Evolutionary conservation across 2,113 vertebrate genomes (phyloP), one percentile per base, ranked within the genome.

Genomic region (Mirounga angustirostris): DNA sequence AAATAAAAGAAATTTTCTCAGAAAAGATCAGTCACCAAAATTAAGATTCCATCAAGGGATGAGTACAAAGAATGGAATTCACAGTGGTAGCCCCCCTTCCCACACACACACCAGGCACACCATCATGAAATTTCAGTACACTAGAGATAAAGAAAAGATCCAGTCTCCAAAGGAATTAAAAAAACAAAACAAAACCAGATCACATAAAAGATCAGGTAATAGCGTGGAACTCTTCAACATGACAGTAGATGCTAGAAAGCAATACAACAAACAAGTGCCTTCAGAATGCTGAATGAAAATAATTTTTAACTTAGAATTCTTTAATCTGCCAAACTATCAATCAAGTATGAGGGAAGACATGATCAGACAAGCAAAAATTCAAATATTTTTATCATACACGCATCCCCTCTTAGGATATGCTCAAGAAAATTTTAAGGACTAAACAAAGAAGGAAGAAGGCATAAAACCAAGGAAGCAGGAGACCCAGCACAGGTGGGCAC

Each of bases 281-380:
- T 86, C 63, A 92, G 46, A 86, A 69, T 84, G 58, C 43, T 19
- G 11, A 90, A 61, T 58, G 69, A 84, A 91, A 94, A 71, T 61
- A 50, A 84, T 52, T 71, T 88, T 81, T 81, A 95, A 81, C 28
- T n/a, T 14, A 65, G 56, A 82, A 88, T 54, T 88, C 56, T 65
- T 82, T 19, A 88, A 56, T 96, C 83, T 82, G 28, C n/a, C 76
- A 92, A 92, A 74, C 30, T 81, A 63, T 63, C 65, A 88, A 71
- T 88, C 30, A 85, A 79, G 12, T 59, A 74, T 46, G 16, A 65
- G 4, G 28, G 28, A 65, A 56, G 28, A 81, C n/a, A 92, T 73
- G 43, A 71, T 56, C 56, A 36, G 65, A 95, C n/a, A 54, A 87
- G 76, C 82, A 56, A 61, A 95, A 74, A 36, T 74, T 88, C 58